Conservation (phyloP, 2,888 invertebrate species). For the Gymnocheta viridis region DNA sequence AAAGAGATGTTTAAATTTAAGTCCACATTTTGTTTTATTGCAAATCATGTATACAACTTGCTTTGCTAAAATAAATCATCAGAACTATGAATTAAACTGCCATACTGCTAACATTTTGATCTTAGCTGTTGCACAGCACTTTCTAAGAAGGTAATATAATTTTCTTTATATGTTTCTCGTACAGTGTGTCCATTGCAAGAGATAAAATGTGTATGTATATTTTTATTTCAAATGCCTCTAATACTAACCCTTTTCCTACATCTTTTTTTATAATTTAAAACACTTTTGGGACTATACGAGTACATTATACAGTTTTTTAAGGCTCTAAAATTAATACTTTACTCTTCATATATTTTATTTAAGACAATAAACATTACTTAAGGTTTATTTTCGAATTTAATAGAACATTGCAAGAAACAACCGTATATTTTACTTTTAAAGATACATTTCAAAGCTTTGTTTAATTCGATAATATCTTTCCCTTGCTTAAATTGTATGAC, state of each 20-base stretch:
- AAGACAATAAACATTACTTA: not conserved
- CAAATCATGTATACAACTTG: no score
- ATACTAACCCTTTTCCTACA: constrained; percentile 9
- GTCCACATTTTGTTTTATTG: no score
- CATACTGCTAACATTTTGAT: not conserved
- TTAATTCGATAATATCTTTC: no score
- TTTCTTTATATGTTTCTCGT: not conserved
- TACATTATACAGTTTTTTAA: constrained; percentile 23
- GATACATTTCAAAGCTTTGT: no score
- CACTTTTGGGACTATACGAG: constrained; percentile 51
- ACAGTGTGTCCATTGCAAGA: not conserved
- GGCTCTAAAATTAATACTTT: not conserved
- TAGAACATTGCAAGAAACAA: not conserved
- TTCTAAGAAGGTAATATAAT: not conserved
- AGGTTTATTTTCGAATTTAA: constrained; percentile 1
- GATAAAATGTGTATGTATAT: no score
- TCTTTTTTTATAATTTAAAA: constrained; percentile 39
- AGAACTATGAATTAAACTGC: no score
- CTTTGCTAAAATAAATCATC: no score
- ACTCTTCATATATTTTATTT: not conserved
- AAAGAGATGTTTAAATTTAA: no score
- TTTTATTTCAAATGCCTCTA: not conserved
- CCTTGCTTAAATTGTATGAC: no score
- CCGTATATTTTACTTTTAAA: no score
- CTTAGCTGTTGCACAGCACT: not conserved